Evolutionary conservation across 2,888 invertebrate genomes (phyloP).

Genomic region (Paralinhomoeus sp.): DNA sequence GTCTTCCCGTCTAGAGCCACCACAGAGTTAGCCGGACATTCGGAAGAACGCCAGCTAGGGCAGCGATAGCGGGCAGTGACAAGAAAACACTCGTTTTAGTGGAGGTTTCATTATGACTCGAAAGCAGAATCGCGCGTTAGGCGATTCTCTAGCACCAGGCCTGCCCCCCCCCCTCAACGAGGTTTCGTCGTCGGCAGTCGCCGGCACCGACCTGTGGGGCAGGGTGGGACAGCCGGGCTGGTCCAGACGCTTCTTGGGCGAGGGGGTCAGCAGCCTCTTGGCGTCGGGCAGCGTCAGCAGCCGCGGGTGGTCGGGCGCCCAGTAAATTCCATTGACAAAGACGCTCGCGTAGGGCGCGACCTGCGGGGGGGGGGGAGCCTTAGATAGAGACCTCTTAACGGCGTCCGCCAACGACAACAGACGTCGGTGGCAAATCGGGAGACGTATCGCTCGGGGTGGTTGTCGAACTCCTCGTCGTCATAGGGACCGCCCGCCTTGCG

Average conservation of each 20-base stretch:
- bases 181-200: too few relatives aligned
- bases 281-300: slow-evolving; percentile 90
- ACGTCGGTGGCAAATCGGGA: slow-evolving; percentile 82
- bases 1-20: too few relatives aligned
- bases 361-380: slow-evolving; percentile 32
- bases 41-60: too few relatives aligned
- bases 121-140: too few relatives aligned
- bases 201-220: slow-evolving; percentile 8
- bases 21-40: too few relatives aligned
- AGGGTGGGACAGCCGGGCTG: slow-evolving; percentile 9
- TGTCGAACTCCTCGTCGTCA: slow-evolving; percentile 66
- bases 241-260: slow-evolving; percentile 8
- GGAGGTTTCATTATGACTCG: too few relatives aligned
- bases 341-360: slow-evolving; percentile 93
- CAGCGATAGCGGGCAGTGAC: too few relatives aligned
- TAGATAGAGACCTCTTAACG: too few relatives aligned
- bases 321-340: slow-evolving; percentile 91
- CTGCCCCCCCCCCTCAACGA: too few relatives aligned
- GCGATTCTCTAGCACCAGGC: too few relatives aligned
- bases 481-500: slow-evolving; percentile 71
- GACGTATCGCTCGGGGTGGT: slow-evolving; percentile 72
- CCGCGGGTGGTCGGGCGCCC: slow-evolving; percentile 89
- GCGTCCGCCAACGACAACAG: slow-evolving; percentile 5
- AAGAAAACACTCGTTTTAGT: too few relatives aligned
- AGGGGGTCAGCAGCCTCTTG: slow-evolving; percentile 49